Evolutionary conservation across 2,888 invertebrate genomes (phyloP), one percentile per base, ranked within the genome.

Genomic region (Mesorhabditis spiculigera): DNA sequence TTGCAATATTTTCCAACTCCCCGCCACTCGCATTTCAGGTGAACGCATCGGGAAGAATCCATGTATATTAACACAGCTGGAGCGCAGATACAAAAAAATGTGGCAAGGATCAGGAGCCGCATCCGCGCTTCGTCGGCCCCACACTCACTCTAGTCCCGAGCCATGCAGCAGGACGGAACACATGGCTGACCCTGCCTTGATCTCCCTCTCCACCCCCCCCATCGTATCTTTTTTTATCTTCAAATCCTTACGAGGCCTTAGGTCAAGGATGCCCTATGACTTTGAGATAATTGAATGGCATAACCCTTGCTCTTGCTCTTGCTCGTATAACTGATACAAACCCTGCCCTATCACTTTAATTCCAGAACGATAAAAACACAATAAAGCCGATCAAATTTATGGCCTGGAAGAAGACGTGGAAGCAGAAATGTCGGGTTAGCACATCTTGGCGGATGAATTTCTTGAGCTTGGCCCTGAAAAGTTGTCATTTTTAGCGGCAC

Each of bases 21-120:
- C 43, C 71, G 45, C 71, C 71, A 71, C 68, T 71, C 65, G 71
- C 71, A 71, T 68, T 65, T 68, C 63, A 71, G 58, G 68, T 71
- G 65, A 4, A 71, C 65, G 68, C 71, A 71, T 64, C 65, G 43
- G 43, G 68, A 68, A 65, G 71, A 5, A 71, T 71, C 71, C 65
- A 43, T 44, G 68, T 58, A 65, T 16, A 68, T 65, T n/a, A 71
- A 28, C 28, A 28, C 28, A 28, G 28, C 28, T 28, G 28, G 28
- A 28, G 28, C 3, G 28, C 28, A 28, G 28, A 28, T 28, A 3
- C 28, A 61, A 45, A 70, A 28, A n/a, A 62, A 67, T 62, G 63
- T 43, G 68, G 68, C n/a, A 58, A 68, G 45, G 68, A 71, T 13
- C 61, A 71, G 65, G 16, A 71, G 65, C 65, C 45, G 66, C 16